Evolutionary conservation across 2,888 invertebrate genomes (phyloP).

Genomic region (Latrodectus hesperus): DNA sequence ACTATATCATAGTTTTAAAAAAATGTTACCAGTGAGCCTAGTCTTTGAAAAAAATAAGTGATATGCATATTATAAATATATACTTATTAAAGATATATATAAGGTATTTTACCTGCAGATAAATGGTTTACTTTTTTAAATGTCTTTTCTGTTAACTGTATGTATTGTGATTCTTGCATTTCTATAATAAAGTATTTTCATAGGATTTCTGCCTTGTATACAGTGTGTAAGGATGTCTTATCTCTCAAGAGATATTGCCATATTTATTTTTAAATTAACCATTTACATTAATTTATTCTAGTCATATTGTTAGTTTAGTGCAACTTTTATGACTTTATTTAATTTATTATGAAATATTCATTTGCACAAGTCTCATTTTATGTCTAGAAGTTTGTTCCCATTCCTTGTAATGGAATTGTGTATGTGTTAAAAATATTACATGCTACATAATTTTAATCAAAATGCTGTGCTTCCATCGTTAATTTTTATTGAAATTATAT

Average conservation of each 20-base stretch:
- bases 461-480: constrained; percentile 38
- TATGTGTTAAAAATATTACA: not conserved
- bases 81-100: constrained; percentile 15
- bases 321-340: too few relatives aligned
- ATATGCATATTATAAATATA: constrained; percentile 55
- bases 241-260: constrained; percentile 42
- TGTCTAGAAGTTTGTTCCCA: not conserved
- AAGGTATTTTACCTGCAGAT: constrained; percentile 65
- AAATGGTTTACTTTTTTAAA: constrained; percentile 61
- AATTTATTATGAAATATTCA: too few relatives aligned
- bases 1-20: constrained; percentile 24
- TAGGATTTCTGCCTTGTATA: constrained; percentile 64
- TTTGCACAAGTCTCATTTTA: too few relatives aligned
- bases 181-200: constrained; percentile 68
- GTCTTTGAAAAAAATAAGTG: constrained; percentile 42
- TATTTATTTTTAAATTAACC: constrained; percentile 32
- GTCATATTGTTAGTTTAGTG: constrained; percentile 23
- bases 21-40: constrained; percentile 46
- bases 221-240: constrained; percentile 30
- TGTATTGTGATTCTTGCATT: constrained; percentile 57
- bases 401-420: not conserved
- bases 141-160: constrained; percentile 32
- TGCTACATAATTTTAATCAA: constrained; percentile 12
- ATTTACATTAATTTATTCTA: constrained; percentile 54
- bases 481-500: not conserved